phyloP scores from a whole-genome alignment of 2,797 vertebrate genomes.

The Netta rufina region DNA sequence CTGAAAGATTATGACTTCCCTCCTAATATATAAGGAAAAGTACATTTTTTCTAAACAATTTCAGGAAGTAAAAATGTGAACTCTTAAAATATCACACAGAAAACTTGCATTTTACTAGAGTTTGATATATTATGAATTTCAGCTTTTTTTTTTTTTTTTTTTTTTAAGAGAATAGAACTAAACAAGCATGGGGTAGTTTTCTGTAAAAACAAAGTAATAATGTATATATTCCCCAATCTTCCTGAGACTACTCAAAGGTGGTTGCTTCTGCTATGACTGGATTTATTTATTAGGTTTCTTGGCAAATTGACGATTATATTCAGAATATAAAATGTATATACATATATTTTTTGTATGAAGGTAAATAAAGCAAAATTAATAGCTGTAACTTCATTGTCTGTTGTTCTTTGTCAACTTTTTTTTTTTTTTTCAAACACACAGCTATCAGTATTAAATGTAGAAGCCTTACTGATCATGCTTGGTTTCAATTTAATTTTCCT shows the following conservation, averaged over 20 bases:
- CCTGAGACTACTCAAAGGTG: background rate
- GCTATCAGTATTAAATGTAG: background rate
- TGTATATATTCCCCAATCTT: background rate
- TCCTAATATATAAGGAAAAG: background rate
- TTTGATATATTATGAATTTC: background rate
- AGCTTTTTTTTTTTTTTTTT: background rate
- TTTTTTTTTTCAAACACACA: background rate
- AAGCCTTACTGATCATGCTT: background rate
- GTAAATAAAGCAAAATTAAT: background rate
- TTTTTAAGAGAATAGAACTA: background rate
- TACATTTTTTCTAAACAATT: background rate
- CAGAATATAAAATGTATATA: background rate
- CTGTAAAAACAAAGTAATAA: background rate
- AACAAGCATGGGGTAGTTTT: background rate
- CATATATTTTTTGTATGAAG: background rate
- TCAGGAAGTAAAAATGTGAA: background rate
- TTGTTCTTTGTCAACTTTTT: background rate
- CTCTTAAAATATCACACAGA: background rate
- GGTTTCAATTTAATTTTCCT: background rate
- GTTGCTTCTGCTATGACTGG: background rate
- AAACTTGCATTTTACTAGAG: background rate
- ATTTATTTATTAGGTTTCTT: background rate
- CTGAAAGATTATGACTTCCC: conserved; percentile 26
- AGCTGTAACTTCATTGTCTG: background rate
- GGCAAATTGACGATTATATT: background rate